Evolutionary conservation across 2,113 vertebrate genomes (phyloP).

Genomic region (Anarhynchus alexandrinus): DNA sequence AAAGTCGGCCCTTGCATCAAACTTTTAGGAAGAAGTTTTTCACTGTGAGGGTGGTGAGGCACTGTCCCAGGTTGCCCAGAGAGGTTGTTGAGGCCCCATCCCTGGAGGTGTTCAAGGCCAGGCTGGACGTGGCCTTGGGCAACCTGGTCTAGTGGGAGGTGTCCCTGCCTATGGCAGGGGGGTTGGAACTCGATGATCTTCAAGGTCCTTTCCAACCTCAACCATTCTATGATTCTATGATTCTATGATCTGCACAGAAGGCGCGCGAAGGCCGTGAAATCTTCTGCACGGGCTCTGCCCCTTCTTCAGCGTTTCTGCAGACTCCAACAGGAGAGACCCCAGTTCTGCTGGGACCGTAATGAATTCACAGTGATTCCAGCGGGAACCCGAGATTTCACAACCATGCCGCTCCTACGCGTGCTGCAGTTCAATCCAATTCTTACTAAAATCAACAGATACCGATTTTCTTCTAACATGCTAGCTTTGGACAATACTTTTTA

Average conservation of each 20-base stretch:
- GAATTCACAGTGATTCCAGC: not conserved
- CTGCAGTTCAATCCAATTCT: not conserved
- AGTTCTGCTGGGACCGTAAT: not conserved
- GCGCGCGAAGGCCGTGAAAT: accelerated
- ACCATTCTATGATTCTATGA: no score
- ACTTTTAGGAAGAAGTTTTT: no score
- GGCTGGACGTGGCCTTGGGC: no score
- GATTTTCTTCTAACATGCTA: not conserved
- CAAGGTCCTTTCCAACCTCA: no score
- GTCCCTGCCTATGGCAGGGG: no score
- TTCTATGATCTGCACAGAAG: not conserved
- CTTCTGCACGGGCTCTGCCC: not conserved
- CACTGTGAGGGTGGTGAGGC: no score
- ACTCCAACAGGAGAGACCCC: not conserved
- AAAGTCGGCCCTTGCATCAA: accelerated
- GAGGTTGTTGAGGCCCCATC: no score
- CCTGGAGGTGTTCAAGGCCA: no score
- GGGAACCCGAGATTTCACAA: not conserved
- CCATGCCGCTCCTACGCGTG: not conserved
- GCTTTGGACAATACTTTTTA: not conserved
- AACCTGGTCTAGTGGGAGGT: no score
- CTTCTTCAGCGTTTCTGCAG: not conserved
- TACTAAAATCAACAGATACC: not conserved
- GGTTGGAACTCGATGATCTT: no score
- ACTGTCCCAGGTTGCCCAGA: no score